Conservation (phyloP, 2,888 invertebrate genomes). For the Listrodromus nycthemerus region DNA sequence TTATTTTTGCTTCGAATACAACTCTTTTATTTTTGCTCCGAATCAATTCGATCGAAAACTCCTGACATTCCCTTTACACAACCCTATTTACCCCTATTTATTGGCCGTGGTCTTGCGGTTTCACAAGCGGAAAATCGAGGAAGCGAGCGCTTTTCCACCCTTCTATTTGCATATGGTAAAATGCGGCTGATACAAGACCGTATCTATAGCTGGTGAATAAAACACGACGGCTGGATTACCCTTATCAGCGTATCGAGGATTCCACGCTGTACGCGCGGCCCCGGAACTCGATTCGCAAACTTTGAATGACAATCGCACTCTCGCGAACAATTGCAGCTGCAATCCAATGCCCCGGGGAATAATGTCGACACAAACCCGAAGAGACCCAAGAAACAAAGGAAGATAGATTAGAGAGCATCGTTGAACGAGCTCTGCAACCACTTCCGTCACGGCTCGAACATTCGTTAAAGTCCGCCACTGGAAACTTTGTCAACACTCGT, state of each 20-base stretch:
- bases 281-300: conserved; percentile 1
- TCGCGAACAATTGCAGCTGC: conserved; percentile 33
- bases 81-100: too few relatives aligned
- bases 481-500: background rate
- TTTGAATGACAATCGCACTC: conserved; percentile 18
- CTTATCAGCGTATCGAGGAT: background rate
- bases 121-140: conserved; percentile 52
- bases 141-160: conserved; percentile 25
- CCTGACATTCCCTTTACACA: background rate
- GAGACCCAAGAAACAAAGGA: conserved; percentile 15
- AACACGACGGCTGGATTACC: background rate
- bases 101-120: conserved; percentile 34
- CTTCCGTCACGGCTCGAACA: conserved; percentile 72
- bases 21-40: background rate
- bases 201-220: background rate
- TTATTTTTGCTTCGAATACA: background rate
- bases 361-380: background rate
- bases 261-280: background rate
- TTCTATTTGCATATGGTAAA: background rate
- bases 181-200: background rate
- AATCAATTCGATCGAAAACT: conserved; percentile 2
- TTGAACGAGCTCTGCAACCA: conserved; percentile 67
- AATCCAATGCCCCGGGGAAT: background rate
- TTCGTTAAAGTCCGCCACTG: background rate
- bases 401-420: conserved; percentile 63